phyloP scores from a whole-genome alignment of 2,888 invertebrate species.

The Leptogaster cylindrica region DNA sequence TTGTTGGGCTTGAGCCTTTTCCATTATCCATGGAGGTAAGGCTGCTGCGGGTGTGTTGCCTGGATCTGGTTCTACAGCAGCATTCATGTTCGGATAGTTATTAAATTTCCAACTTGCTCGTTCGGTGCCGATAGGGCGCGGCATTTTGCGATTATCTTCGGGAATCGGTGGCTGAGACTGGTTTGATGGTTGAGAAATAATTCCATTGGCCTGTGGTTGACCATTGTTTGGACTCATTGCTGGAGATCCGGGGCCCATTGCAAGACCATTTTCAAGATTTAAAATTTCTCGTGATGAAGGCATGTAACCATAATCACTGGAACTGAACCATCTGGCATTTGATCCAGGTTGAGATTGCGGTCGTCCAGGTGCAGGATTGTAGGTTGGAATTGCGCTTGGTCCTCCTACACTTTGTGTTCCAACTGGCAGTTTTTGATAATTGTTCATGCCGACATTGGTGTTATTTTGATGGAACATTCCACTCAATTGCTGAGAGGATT shows the following conservation, averaged over 20 bases:
- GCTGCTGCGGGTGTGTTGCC: slow-evolving; percentile 46
- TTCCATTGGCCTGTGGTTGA: slow-evolving; percentile 50
- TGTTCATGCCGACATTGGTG: slow-evolving; percentile 49
- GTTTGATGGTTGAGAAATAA: slow-evolving; percentile 45
- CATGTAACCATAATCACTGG: slow-evolving; percentile 53
- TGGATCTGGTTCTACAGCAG: slow-evolving; percentile 48
- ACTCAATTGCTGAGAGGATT: slow-evolving; percentile 49
- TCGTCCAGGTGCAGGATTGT: slow-evolving; percentile 52
- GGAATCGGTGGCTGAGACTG: slow-evolving; percentile 47
- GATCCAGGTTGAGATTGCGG: slow-evolving; percentile 58
- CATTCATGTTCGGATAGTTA: slow-evolving; percentile 55
- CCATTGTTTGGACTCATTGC: slow-evolving; percentile 61
- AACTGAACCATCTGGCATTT: slow-evolving; percentile 51
- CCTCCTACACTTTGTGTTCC: slow-evolving; percentile 39
- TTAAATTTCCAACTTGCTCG: slow-evolving; percentile 64
- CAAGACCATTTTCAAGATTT: slow-evolving; percentile 57
- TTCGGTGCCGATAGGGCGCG: slow-evolving; percentile 82
- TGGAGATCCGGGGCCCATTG: slow-evolving; percentile 53
- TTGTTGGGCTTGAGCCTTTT: slow-evolving; percentile 50
- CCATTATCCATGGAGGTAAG: slow-evolving; percentile 55
- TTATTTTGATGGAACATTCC: slow-evolving; percentile 53
- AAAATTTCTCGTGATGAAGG: slow-evolving; percentile 57
- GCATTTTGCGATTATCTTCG: slow-evolving; percentile 61
- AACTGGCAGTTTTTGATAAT: slow-evolving; percentile 48
- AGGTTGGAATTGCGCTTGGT: slow-evolving; percentile 37